Percentiles rank a stretch among this genome's conserved stretches.
phyloP scores from a whole-genome alignment of 2,888 invertebrate genomes.

The Orthosia incerta region DNA sequence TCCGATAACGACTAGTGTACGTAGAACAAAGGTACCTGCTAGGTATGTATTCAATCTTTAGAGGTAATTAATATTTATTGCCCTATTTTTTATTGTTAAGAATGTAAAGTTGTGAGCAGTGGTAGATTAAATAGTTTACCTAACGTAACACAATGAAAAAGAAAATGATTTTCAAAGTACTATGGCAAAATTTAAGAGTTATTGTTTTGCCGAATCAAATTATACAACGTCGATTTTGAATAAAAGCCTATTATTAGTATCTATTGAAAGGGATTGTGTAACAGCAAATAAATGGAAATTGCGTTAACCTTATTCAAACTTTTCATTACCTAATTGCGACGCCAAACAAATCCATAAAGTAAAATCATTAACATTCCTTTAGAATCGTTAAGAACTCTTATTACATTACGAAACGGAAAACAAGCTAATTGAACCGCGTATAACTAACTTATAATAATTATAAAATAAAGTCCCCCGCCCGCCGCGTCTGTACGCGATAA shows the following conservation, averaged over 20 bases:
- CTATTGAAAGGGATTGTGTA: too few relatives aligned
- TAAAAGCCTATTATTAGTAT: background rate
- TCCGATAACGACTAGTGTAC: constrained; percentile 47
- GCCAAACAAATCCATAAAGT: constrained; percentile 3
- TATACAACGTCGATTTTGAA: background rate
- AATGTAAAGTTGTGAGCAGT: background rate
- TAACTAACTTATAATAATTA: too few relatives aligned
- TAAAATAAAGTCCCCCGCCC: too few relatives aligned
- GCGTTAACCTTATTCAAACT: background rate
- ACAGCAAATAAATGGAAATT: background rate
- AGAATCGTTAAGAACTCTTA: constrained; percentile 25
- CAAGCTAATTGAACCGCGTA: background rate
- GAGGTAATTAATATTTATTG: background rate
- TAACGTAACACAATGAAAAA: background rate
- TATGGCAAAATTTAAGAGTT: background rate
- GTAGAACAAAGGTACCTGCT: constrained; percentile 8
- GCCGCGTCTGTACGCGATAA: too few relatives aligned
- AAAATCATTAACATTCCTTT: constrained; percentile 10
- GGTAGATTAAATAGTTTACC: background rate
- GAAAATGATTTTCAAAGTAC: background rate
- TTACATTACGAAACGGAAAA: constrained; percentile 11
- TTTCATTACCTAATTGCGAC: background rate
- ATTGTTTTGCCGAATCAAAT: background rate
- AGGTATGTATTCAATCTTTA: constrained; percentile 12
- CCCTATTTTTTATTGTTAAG: background rate